Evolutionary conservation across 1,140 invertebrate genomes (phyloP), one percentile per base, ranked within the genome.

Genomic region (Micrasema longulum): DNA sequence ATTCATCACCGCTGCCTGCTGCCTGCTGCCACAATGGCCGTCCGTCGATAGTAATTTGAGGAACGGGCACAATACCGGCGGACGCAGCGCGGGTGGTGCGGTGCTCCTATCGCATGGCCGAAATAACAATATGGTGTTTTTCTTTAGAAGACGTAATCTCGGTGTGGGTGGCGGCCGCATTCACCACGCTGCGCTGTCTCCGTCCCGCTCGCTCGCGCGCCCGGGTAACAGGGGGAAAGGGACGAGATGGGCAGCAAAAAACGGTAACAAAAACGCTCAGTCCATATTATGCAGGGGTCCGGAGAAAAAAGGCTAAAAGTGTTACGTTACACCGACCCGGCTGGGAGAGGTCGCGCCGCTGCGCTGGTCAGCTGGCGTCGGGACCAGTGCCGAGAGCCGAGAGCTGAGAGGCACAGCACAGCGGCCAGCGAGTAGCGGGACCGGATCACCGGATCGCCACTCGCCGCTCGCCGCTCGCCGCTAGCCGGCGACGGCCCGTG

Each of bases 151-250:
- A 66, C 18, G 45, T 69, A 53, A 66, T 69, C 57, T 69, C 80
- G 79, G 79, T 80, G 83, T 84, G 83, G 83, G 83, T 85, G 83
- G 83, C 79, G 76, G 77, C 73, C 62, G 73, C 69, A 18, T 31
- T 53, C 52, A 31, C 52, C 14, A 23, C 23, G 23, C 52, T n/a
- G 71, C 64, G n/a, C n/a, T 65, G 65, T 31, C 70, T 64, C 71
- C 71, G 62, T 55, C 69, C 60, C 48, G 26, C 48, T 71, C 69
- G 64, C 55, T 38, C 55, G 16, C 65, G 52, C 41, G 22, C 69
- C 14, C 18, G 7, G 11, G 5, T 6, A 23, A 3, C 18, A 5
- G 60, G 1, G 31, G 26, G 43, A 63, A 38, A 47, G 22, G 57
- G 43, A 43, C 35, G 38, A 16, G 5, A 16, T 12, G 18, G 11